Evolutionary conservation across 2,797 vertebrate genomes (phyloP), one percentile per base, ranked within the genome.

Genomic region (Bryconaethiops microstoma): DNA sequence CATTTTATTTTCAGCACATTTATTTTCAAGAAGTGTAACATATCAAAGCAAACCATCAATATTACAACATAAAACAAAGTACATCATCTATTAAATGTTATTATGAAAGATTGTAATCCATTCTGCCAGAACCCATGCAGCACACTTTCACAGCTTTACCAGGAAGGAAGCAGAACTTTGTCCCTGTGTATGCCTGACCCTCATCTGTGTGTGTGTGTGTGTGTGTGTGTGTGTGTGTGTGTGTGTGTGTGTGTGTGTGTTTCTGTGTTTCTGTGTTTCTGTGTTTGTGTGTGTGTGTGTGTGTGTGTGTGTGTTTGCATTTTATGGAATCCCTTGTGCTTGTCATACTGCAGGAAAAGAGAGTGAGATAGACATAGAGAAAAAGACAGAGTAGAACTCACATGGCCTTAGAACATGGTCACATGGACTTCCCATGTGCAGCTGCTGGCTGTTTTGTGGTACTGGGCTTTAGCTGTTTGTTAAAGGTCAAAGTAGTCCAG

Each of bases 381-480:
- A 72, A 76, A 60, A 82, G 82, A 84, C 85, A 86, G 85, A 88
- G 91, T 91, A 89, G 87, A 83, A 89, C 91, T 96, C 96, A 96
- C 94, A 95, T 94, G 94, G 94, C 92, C 87, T 89, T 88, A 89
- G 88, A 87, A 91, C 90, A 86, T 86, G 89, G 92, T 96, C 96
- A 96, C 95, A 92, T 95, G 95, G 92, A 88, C 87, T 87, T 90
- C 93, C 91, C 93, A 93, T 94, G 93, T 95, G 94, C 94, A 90
- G 88, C 90, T 86, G 88, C 86, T 88, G 50, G 82, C 82, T 90
- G 88, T 83, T 84, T 67, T 78, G 81, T 70, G 80, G 82, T 83
- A 87, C 82, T 81, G 80, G 83, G 17, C 52, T 74, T 16, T 70
- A 70, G 45, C 42, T 68, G 39, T 54, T 40, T 79, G 40, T 77